phyloP scores from a whole-genome alignment of 2,113 vertebrate genomes.

The Narcine bancroftii region DNA sequence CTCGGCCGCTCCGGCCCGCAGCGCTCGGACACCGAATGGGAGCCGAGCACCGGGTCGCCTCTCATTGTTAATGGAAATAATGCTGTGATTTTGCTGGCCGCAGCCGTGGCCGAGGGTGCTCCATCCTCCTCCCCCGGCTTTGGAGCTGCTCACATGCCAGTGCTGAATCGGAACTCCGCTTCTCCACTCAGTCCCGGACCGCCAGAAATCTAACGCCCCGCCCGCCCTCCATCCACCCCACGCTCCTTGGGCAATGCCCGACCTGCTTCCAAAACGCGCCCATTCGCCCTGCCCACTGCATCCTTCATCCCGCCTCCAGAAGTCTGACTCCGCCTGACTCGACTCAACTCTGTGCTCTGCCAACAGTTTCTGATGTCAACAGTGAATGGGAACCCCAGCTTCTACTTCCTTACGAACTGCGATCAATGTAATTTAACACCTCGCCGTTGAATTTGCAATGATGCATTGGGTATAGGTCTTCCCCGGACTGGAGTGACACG shows the following conservation, averaged over 20 bases:
- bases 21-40: conserved; percentile 18
- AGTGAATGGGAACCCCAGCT: no score
- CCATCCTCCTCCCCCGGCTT: conserved; percentile 31
- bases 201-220: not conserved
- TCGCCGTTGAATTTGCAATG: no score
- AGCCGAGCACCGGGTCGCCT: not conserved
- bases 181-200: not conserved
- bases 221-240: not conserved
- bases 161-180: not conserved
- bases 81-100: not conserved
- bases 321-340: no score
- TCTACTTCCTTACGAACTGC: no score
- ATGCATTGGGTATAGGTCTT: no score
- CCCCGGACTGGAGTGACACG: no score
- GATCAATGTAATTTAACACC: no score
- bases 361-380: no score
- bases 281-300: no score
- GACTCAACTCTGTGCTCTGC: no score
- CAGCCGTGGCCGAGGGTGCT: conserved; percentile 15
- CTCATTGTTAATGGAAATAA: not conserved
- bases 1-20: conserved; percentile 4
- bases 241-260: not conserved
- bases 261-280: not conserved
- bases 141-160: conserved; percentile 17
- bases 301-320: no score